These are phyloP conservation scores for Ecdyonurus torrentis DNA, from an alignment of 2,888 invertebrate genomes.

Conservation along the genomic window DNA sequence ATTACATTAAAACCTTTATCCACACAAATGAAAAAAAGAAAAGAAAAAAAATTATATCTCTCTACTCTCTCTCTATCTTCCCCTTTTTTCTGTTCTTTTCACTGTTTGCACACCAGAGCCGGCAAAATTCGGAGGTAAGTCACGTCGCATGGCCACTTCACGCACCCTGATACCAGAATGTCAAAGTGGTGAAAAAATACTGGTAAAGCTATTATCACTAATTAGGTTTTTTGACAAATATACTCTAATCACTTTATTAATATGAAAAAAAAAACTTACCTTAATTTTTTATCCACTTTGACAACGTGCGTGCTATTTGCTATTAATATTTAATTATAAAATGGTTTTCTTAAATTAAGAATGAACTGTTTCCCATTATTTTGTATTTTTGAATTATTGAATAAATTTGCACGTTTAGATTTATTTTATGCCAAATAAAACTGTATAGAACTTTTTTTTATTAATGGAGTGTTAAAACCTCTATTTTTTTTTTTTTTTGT, in stretches of 20 bases:
- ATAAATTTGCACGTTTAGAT: too few relatives aligned
- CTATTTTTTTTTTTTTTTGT: background rate
- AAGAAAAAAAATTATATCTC: background rate
- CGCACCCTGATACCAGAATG: too few relatives aligned
- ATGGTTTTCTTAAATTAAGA: background rate
- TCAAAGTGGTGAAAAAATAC: too few relatives aligned
- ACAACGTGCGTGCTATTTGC: background rate
- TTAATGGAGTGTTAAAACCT: background rate
- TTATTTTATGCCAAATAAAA: too few relatives aligned
- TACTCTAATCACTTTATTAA: too few relatives aligned
- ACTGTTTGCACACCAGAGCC: background rate
- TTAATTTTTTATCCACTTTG: too few relatives aligned
- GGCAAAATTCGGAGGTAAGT: background rate
- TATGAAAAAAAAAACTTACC: too few relatives aligned
- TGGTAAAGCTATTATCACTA: too few relatives aligned
- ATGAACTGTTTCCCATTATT: background rate
- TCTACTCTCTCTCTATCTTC: background rate
- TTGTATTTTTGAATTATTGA: too few relatives aligned
- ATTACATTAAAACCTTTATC: background rate
- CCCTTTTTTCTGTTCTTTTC: background rate
- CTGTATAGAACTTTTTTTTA: background rate
- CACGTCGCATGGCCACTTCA: background rate
- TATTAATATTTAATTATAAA: background rate
- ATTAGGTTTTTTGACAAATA: too few relatives aligned
- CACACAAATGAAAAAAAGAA: background rate